Percentiles rank a stretch among this genome's conserved stretches.
phyloP scores from a whole-genome alignment of 2,888 invertebrate species.

The Dysmachus trigonus region DNA sequence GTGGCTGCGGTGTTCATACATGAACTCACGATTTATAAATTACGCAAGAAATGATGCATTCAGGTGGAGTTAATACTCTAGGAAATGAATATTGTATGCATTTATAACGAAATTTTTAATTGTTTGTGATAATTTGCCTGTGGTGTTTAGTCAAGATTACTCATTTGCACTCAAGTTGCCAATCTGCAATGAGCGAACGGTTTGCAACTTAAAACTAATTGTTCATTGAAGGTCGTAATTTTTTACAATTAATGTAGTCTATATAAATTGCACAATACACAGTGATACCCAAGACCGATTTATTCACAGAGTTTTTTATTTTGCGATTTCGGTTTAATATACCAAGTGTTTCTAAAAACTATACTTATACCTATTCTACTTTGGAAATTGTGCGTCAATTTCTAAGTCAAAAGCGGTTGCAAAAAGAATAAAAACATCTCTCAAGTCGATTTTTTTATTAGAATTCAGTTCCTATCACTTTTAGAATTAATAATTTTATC shows the following conservation, averaged over 20 bases:
- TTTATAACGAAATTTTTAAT: not conserved
- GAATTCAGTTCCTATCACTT: too few relatives aligned
- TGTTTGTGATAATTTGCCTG: not conserved
- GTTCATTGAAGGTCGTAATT: not conserved
- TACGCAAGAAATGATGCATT: not conserved
- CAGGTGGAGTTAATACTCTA: not conserved
- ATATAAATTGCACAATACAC: not conserved
- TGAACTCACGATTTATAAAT: not conserved
- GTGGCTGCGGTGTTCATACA: not conserved
- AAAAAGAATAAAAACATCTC: too few relatives aligned
- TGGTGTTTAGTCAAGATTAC: not conserved
- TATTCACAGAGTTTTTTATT: too few relatives aligned
- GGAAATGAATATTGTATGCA: not conserved
- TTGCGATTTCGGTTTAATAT: too few relatives aligned
- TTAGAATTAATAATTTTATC: too few relatives aligned
- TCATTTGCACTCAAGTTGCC: not conserved
- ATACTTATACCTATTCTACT: too few relatives aligned
- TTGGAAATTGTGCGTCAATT: too few relatives aligned
- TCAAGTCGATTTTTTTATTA: too few relatives aligned
- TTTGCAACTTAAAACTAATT: not conserved
- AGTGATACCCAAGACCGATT: too few relatives aligned
- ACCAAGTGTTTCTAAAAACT: too few relatives aligned
- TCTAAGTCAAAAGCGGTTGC: too few relatives aligned
- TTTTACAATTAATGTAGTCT: not conserved
- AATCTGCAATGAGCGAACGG: not conserved